phyloP scores from a whole-genome alignment of 1,140 invertebrate species.

The Eriosoma lanigerum region DNA sequence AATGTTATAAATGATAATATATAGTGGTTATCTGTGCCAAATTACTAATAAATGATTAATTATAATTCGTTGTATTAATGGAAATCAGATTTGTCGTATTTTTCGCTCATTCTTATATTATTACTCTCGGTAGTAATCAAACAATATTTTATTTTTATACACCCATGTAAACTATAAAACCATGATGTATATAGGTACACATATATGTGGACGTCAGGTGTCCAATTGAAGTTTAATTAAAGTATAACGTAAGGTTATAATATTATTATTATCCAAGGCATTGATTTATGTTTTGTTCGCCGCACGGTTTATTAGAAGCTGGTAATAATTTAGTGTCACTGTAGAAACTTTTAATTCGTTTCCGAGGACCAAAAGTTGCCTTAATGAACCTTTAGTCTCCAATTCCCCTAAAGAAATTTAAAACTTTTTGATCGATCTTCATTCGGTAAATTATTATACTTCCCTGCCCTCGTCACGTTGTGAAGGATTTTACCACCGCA shows the following conservation, averaged over 20 bases:
- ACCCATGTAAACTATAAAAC: too few species aligned
- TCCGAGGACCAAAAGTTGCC: conserved; percentile 33
- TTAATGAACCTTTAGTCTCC: conserved; percentile 39
- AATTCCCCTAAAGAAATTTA: conserved; percentile 36
- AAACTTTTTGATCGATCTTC: conserved; percentile 51
- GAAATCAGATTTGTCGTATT: too few species aligned
- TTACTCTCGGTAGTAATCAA: too few species aligned
- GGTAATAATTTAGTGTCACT: conserved; percentile 47
- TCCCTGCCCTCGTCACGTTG: not conserved
- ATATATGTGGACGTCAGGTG: not conserved
- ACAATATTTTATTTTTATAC: too few species aligned
- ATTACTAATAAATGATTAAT: too few species aligned
- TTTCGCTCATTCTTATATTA: too few species aligned
- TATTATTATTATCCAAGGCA: not conserved
- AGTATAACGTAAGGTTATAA: not conserved
- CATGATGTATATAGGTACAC: too few species aligned
- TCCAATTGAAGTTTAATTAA: conserved; percentile 31
- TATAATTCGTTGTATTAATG: too few species aligned
- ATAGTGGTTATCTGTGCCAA: too few species aligned
- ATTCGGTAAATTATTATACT: conserved; percentile 34
- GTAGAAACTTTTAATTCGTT: conserved; percentile 50
- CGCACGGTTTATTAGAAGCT: conserved; percentile 24
- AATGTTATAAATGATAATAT: too few species aligned
- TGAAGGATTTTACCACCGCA: not conserved
- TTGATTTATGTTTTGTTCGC: conserved; percentile 34